phyloP scores from a whole-genome alignment of 2,113 vertebrate genomes.

The Tiliqua scincoides region DNA sequence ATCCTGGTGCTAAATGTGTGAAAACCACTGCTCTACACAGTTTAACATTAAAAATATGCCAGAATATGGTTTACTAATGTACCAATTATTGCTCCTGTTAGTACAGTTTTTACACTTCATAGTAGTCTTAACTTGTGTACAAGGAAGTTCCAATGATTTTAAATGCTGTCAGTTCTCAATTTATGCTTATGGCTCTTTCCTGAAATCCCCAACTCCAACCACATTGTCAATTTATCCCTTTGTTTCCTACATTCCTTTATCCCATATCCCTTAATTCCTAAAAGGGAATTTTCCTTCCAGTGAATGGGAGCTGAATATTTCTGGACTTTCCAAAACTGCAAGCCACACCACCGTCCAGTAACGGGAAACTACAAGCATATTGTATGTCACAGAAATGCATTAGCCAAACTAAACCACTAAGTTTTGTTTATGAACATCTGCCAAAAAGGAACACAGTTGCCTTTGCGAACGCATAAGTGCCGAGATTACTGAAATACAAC shows the following conservation, averaged over 20 bases:
- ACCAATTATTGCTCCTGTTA: neutral
- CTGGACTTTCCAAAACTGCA: neutral
- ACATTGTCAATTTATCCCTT: neutral
- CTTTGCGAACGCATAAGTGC: neutral
- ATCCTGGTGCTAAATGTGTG: too few species aligned
- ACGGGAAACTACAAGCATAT: neutral
- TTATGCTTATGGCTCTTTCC: neutral
- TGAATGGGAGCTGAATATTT: neutral
- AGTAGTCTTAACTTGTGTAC: constrained; percentile 14
- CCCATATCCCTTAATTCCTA: too few species aligned
- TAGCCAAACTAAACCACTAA: neutral
- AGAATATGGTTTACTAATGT: neutral
- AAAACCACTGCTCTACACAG: too few species aligned
- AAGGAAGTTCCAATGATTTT: constrained; percentile 22
- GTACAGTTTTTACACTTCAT: constrained; percentile 14
- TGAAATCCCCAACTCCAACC: too few species aligned
- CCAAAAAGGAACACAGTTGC: neutral
- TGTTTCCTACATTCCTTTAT: neutral
- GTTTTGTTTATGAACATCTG: neutral
- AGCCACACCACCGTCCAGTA: neutral
- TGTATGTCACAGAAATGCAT: neutral
- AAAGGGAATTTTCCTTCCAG: constrained; percentile 1
- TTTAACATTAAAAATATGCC: neutral
- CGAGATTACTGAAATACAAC: neutral
- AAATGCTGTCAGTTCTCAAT: constrained; percentile 5